Conservation (phyloP, 2,113 vertebrate genomes). For the Pimephales promelas region DNA sequence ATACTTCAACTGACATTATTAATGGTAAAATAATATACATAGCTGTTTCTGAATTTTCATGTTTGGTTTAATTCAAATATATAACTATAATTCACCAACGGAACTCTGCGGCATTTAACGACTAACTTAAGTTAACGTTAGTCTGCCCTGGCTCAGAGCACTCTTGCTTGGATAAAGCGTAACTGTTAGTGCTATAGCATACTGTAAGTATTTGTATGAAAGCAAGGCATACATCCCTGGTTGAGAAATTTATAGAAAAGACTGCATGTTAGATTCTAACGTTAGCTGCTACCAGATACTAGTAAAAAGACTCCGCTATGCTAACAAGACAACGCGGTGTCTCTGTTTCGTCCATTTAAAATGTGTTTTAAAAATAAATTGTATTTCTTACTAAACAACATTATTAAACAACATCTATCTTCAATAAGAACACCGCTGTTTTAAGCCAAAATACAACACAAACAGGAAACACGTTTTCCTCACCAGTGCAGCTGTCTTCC, state of each 20-base stretch:
- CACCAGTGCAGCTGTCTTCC: constrained; percentile 40
- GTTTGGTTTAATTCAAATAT: neutral
- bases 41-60: neutral
- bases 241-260: neutral
- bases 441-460: neutral
- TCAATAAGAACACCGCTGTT: neutral
- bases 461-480: constrained; percentile 63
- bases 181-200: neutral
- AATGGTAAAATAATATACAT: constrained; percentile 17
- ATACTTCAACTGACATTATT: neutral
- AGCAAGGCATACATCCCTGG: neutral
- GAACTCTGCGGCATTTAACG: neutral
- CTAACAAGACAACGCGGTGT: neutral
- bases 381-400: neutral
- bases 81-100: neutral
- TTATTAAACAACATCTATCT: neutral
- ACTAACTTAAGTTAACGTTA: no score
- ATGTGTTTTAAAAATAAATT: neutral
- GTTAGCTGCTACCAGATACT: no score
- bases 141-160: neutral
- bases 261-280: neutral
- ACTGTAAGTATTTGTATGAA: neutral
- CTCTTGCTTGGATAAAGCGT: neutral
- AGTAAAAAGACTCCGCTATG: neutral
- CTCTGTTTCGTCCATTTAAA: neutral